These are phyloP conservation scores for Sebastes vulpes DNA, from an alignment of 2,797 vertebrate genomes.

Conservation along the genomic window DNA sequence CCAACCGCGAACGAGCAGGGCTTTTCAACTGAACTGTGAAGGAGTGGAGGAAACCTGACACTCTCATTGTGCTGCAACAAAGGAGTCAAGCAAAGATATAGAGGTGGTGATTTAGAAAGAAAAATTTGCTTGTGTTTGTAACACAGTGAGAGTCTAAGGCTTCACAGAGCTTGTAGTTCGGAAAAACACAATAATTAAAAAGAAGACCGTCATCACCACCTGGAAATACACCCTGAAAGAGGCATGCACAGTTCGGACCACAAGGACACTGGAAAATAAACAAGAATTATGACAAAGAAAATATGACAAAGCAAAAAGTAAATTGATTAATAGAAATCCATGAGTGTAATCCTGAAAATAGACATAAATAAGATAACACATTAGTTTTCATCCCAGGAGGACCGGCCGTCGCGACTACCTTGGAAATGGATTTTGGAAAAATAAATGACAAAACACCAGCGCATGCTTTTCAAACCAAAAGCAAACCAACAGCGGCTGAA, in stretches of 20 bases:
- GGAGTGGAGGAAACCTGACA: slow-evolving; percentile 48
- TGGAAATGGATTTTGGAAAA: slow-evolving; percentile 56
- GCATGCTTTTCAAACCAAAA: slow-evolving; percentile 81
- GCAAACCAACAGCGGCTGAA: slow-evolving; percentile 62
- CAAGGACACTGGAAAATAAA: slow-evolving; percentile 75
- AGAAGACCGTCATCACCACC: slow-evolving; percentile 59
- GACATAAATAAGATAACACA: slow-evolving; percentile 52
- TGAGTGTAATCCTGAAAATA: slow-evolving; percentile 77
- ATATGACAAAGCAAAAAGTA: slow-evolving; percentile 75
- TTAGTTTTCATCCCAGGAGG: slow-evolving; percentile 68
- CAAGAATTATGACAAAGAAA: slow-evolving; percentile 74
- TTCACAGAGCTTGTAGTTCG: slow-evolving; percentile 34
- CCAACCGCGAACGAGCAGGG: slow-evolving; percentile 32
- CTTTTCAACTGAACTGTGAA: slow-evolving; percentile 62
- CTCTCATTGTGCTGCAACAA: slow-evolving; percentile 68
- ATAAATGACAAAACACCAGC: slow-evolving; percentile 69
- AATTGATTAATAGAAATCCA: slow-evolving; percentile 72
- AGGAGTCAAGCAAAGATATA: slow-evolving; percentile 16
- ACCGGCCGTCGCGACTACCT: slow-evolving; percentile 58
- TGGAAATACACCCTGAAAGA: slow-evolving; percentile 75
- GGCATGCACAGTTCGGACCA: slow-evolving; percentile 75
- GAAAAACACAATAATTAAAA: slow-evolving; percentile 24
- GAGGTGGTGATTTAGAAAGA: neutral
- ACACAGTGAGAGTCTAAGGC: slow-evolving; percentile 68
- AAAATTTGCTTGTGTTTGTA: slow-evolving; percentile 8